Evolutionary conservation across 2,888 invertebrate genomes (phyloP), one percentile per base, ranked within the genome.

Genomic region (Pristionchus entomophagus): DNA sequence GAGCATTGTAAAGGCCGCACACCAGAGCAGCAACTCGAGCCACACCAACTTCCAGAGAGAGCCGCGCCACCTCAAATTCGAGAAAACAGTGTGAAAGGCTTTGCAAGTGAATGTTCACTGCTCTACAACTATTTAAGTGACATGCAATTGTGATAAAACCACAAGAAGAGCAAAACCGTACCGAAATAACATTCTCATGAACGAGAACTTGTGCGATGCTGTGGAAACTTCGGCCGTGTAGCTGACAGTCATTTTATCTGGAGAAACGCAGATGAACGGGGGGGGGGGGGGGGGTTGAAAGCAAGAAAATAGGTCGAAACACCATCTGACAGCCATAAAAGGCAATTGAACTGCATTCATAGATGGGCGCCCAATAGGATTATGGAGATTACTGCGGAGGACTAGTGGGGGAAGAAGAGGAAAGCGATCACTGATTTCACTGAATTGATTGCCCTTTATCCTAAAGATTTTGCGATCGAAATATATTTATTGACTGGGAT

Each of bases 1-100:
- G 35, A 84, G 22, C 17, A 59, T 19, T 0, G 83, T 41, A 14
- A 38, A 84, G 2, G 51, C 49, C 2, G 51, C 65, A 12, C 62
- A 84, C 83, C 83, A 84, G 8, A 84, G 38, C 5, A 62, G 38
- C 29, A 84, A n/a, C 51, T 84, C 83, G 49, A 49, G 49, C 62
- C 65, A 84, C 6, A 84, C 65, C 2, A 41, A 22, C 35, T 84
- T 84, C 83, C 83, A 84, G 5, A 84, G 62, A 4, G 82, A 82
- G 0, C 82, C 82, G 41, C 82, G 82, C 82, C 82, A 82, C 8
- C 82, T 80, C 1, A 14, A 53, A 51, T 17, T 59, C n/a, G n/a
- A n/a, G n/a, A n/a, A n/a, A n/a, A n/a, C n/a, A n/a, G n/a, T n/a
- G n/a, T n/a, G n/a, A n/a, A n/a, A n/a, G n/a, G n/a, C n/a, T n/a